A percentile compares a stretch with the other conserved stretches of the same genome.
These are phyloP conservation scores for Augochlora pura DNA, from an alignment of 1,140 invertebrate genomes.

Conservation along the genomic window DNA sequence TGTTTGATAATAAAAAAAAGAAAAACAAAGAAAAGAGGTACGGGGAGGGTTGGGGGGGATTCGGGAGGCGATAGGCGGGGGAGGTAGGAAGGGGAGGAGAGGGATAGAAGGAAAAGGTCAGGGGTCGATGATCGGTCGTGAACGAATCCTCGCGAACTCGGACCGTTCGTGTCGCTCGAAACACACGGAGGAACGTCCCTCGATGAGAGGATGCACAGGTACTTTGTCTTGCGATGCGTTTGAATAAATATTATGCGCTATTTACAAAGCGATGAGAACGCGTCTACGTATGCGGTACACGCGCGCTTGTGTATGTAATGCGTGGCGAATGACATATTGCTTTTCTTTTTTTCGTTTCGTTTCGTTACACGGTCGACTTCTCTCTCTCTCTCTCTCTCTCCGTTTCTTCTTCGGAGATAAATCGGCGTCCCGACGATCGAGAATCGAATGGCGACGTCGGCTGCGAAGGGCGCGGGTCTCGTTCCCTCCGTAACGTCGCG, in stretches of 20 bases:
- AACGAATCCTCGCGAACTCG: conserved; percentile 22
- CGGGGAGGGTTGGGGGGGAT: background rate
- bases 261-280: conserved; percentile 51
- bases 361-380: too few species aligned
- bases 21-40: background rate
- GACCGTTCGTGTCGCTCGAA: background rate
- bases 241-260: conserved; percentile 59
- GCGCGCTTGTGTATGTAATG: background rate
- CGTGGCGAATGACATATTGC: background rate
- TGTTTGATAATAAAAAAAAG: background rate
- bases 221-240: conserved; percentile 42
- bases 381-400: too few species aligned
- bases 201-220: conserved; percentile 33
- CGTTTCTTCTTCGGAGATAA: too few species aligned
- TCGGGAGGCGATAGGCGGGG: too few species aligned
- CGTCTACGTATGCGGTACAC: background rate
- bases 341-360: background rate
- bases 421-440: too few species aligned
- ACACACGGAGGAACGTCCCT: conserved; percentile 14
- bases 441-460: too few species aligned
- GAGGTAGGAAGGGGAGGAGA: background rate
- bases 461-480: too few species aligned
- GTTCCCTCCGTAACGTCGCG: too few species aligned
- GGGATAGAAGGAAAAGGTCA: background rate
- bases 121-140: background rate